Base-by-base conservation (phyloP, 1,140 invertebrate genomes). In the Nasonia vitripennis region DNA sequence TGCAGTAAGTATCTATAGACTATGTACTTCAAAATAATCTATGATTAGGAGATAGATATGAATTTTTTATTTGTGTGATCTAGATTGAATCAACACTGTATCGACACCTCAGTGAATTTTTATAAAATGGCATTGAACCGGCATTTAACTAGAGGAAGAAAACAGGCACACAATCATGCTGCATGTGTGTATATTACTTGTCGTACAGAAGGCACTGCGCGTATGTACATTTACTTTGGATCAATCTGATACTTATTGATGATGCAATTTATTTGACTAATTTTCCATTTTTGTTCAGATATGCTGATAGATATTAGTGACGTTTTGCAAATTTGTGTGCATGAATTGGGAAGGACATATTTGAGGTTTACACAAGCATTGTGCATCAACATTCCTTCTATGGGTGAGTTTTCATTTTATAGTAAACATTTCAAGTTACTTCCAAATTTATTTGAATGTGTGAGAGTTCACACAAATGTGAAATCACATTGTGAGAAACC, bases 121-220 rank as follows among this genome's bases (percentile, higher is more conserved):
- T 99, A 99, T 92, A 99, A 99, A 94, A 97, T 99, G 96, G 99
- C 98, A 45, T 92, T 99, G n/a, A 95, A 94, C 77, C 93, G 96
- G 87, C 96, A 98, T 90, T 93, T 99, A 31, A 99, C 98, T 0
- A 95, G 98, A 89, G 99, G 99, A 51, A 94, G 99, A 37, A 98
- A 97, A 87, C 96, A 97, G 88, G 95, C 95, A n/a, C 97, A 98
- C 89, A 98, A 99, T 84, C 96, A 99, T 91, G 98, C 98, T 82
- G 98, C 99, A 71, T 99, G 99, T 94, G 96, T 99, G 11, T 99
- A 99, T 90, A 98, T 99, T 87, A 99, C 98, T 2, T 99, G 99
- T 90, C 94, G 99, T 86, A 97, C 97, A 31, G 98, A 99, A 94
- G 96, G 96, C 84, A 99, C 98, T 86, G 95, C 97, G 87, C 98